These are phyloP conservation scores for Actinemys pallida DNA, from an alignment of 2,113 vertebrate species.

Conservation along the genomic window DNA sequence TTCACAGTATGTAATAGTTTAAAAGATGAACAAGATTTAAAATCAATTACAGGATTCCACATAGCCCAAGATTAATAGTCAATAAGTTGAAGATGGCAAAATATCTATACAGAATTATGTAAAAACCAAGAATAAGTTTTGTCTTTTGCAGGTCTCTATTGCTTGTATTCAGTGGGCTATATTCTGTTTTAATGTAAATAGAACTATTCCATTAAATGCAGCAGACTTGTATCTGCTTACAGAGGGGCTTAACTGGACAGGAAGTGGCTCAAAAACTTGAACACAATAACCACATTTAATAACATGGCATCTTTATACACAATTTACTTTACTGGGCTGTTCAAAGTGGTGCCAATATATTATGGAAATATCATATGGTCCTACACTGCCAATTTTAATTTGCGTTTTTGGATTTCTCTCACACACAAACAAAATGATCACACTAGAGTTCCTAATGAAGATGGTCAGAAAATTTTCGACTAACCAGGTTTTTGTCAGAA, in stretches of 20 bases:
- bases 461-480: too few species aligned
- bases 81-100: background rate
- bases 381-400: background rate
- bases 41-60: background rate
- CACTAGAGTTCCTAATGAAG: too few species aligned
- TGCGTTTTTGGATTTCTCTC: too few species aligned
- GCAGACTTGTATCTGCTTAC: background rate
- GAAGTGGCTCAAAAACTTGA: background rate
- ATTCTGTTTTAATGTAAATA: background rate
- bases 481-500: background rate
- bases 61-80: background rate
- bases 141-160: background rate
- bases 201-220: background rate
- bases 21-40: background rate
- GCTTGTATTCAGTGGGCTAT: background rate
- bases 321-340: background rate
- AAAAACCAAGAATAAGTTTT: background rate
- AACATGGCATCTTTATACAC: background rate
- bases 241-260: background rate
- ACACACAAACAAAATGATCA: too few species aligned
- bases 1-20: background rate
- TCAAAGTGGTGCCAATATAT: background rate
- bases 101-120: background rate
- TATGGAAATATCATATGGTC: background rate
- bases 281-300: background rate